Conservation (phyloP, 2,888 invertebrate genomes). For the Noctua pronuba region DNA sequence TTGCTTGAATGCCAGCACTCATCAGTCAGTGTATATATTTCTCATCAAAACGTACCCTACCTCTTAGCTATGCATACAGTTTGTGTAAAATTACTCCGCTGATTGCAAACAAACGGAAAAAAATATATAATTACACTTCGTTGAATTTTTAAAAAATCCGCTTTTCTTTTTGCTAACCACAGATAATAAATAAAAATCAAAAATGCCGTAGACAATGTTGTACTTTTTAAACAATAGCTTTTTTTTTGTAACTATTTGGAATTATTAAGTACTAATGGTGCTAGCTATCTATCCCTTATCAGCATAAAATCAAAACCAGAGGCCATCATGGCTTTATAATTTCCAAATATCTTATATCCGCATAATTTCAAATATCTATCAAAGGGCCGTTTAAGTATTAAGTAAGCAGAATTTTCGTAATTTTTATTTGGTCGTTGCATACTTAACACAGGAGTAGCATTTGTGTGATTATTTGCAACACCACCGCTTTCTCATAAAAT, state of each 20-base stretch:
- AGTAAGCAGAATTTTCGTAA: too few species aligned
- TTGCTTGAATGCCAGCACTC: neutral
- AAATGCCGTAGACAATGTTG: neutral
- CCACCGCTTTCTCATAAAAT: too few species aligned
- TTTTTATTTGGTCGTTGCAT: too few species aligned
- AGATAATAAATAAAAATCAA: conserved; percentile 12
- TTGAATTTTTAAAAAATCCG: conserved; percentile 45
- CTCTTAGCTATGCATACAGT: neutral
- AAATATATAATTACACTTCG: conserved; percentile 6
- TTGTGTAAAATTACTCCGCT: neutral
- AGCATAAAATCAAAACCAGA: too few species aligned
- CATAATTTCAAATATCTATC: neutral
- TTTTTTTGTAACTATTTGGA: neutral
- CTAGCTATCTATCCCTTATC: too few species aligned
- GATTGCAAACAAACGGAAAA: neutral
- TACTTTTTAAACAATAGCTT: neutral
- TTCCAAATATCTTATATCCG: too few species aligned
- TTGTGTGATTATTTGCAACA: too few species aligned
- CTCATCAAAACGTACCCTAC: neutral
- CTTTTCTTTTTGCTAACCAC: conserved; percentile 46
- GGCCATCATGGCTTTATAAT: neutral
- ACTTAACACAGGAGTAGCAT: too few species aligned
- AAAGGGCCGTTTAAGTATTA: neutral
- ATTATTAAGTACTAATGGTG: too few species aligned
- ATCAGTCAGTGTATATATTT: neutral